Conservation (phyloP, 1,140 invertebrate species). For the Atta colombica region DNA sequence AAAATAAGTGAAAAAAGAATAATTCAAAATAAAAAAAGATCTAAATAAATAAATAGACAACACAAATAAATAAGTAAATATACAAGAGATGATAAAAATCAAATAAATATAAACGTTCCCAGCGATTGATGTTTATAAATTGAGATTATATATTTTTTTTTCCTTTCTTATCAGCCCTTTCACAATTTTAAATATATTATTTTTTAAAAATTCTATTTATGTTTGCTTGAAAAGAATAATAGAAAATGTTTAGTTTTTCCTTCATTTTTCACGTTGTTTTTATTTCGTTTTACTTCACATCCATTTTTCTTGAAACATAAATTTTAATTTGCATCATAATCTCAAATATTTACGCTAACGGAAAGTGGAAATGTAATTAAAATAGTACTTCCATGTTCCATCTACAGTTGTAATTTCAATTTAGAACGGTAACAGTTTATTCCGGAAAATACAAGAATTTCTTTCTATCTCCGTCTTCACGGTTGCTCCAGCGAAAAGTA, state of each 20-base stretch:
- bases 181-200: too few species aligned
- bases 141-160: too few species aligned
- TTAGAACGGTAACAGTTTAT: background rate
- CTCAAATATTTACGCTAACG: background rate
- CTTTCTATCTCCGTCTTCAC: background rate
- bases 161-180: too few species aligned
- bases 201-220: too few species aligned
- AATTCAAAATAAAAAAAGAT: too few species aligned
- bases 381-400: background rate
- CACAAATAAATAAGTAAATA: too few species aligned
- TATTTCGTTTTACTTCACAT: background rate
- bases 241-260: background rate
- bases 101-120: too few species aligned
- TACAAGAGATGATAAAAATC: too few species aligned
- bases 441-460: constrained; percentile 6
- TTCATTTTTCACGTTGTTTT: background rate
- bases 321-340: constrained; percentile 18
- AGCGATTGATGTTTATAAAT: too few species aligned
- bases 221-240: background rate
- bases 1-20: too few species aligned
- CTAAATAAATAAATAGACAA: too few species aligned
- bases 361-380: constrained; percentile 10
- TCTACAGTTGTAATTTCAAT: constrained; percentile 3
- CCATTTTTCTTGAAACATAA: background rate
- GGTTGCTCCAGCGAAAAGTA: background rate